Base-by-base conservation (phyloP, 2,888 invertebrate genomes). In the Perizoma affinitatum region DNA sequence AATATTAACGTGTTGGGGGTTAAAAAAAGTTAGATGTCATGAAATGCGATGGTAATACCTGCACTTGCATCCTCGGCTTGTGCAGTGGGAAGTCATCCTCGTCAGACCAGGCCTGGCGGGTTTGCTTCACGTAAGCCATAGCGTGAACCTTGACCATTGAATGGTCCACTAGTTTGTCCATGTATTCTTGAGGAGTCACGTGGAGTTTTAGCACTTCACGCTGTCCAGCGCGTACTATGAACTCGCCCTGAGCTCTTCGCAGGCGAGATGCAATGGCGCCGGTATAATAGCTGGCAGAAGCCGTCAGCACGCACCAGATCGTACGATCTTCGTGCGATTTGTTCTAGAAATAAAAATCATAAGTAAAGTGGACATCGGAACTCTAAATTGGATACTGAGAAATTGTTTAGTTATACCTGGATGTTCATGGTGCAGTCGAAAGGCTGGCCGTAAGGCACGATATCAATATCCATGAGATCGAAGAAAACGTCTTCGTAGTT, bases 61-160 rank as follows among this genome's bases (percentile, higher is more conserved):
- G 93, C 22, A 96, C 92, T 77, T 93, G 91, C 76, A 96, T 92
- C 72, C 93, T 93, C 9, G 96, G 96, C 78, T 95, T 95, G 54
- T 93, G 93, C 50, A 96, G 88, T 22, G 94, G 93, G 85, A 96
- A 95, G 75, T 96, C 95, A 69, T 96, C 96, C 75, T 96, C 95
- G 71, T 95, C 95, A 51, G 95, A 94, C 94, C 95, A 96, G 2
- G 95, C 94, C 80, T 96, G 96, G 47, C 94, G 93, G 0, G 96
- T 96, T 79, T 96, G 96, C 71, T 94, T 92, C 1, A 96, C 96
- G 66, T 93, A 94, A 4, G 95, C 95, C 86, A 95, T 93, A n/a
- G 95, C 95, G 71, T 95, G 95, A 61, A 96, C 94, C 86, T 96
- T 96, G 58, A 96, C 91, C 87, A 95, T 93, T 53, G 94, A 92